Conservation (phyloP, 2,113 vertebrate genomes). For the Aptenodytes patagonicus region DNA sequence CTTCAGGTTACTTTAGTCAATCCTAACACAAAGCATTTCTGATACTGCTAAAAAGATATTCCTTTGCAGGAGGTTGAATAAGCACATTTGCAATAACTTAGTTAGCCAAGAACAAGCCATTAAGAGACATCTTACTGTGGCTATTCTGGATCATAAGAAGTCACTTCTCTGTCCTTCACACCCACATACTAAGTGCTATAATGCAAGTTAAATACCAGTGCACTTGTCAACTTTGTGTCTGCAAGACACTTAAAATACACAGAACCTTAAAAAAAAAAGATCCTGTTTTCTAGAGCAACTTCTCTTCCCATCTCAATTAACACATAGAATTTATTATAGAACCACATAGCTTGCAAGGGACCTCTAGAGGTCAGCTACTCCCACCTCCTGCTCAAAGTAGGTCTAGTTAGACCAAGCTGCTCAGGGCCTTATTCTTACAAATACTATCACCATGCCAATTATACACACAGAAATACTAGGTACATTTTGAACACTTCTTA, state of each 20-base stretch:
- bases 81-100: background rate
- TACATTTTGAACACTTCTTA: background rate
- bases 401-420: background rate
- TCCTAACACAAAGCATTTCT: background rate
- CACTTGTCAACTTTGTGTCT: background rate
- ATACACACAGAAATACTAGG: background rate
- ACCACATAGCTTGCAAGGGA: background rate
- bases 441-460: background rate
- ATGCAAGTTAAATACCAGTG: background rate
- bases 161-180: background rate
- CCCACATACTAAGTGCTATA: background rate
- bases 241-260: background rate
- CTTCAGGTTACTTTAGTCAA: background rate
- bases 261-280: background rate
- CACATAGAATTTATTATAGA: background rate
- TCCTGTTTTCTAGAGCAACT: background rate
- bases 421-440: background rate
- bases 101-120: background rate
- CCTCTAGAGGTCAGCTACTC: conserved; percentile 36
- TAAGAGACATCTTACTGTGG: background rate
- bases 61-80: background rate
- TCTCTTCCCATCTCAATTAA: background rate
- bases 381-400: background rate
- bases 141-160: background rate
- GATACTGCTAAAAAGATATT: background rate